Conservation (phyloP, 2,888 invertebrate genomes). For the Antheraea assamensis region DNA sequence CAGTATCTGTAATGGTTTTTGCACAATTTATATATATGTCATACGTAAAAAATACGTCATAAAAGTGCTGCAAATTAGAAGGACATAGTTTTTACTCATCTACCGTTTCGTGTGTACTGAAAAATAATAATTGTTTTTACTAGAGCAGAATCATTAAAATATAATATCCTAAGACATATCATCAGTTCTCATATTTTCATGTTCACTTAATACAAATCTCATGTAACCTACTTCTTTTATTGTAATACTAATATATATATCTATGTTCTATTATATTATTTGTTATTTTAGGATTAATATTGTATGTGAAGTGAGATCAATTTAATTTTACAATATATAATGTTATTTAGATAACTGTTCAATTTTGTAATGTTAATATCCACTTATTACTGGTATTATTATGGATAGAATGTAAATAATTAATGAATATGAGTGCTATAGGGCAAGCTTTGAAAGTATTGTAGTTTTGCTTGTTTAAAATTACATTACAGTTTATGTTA, state of each 20-base stretch:
- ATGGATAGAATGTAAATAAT: background rate
- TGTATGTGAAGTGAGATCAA: background rate
- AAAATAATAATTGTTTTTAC: background rate
- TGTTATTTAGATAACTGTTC: background rate
- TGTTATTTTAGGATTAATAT: background rate
- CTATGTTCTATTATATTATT: background rate
- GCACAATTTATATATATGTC: constrained; percentile 11
- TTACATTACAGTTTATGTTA: background rate
- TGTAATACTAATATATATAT: background rate
- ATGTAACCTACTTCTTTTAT: background rate
- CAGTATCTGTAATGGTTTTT: background rate
- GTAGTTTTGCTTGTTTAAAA: background rate
- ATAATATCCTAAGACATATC: background rate
- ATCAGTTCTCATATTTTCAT: background rate
- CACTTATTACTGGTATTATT: background rate
- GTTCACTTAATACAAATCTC: background rate
- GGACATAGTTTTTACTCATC: background rate
- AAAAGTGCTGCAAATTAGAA: background rate
- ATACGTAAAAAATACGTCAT: constrained; percentile 14
- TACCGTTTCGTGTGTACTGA: background rate
- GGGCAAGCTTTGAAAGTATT: background rate
- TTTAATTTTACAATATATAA: no score
- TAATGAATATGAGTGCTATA: background rate
- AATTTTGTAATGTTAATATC: background rate
- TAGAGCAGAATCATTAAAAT: background rate